Base-by-base conservation (phyloP, 2,113 vertebrate species). In the Jaculus jaculus region DNA sequence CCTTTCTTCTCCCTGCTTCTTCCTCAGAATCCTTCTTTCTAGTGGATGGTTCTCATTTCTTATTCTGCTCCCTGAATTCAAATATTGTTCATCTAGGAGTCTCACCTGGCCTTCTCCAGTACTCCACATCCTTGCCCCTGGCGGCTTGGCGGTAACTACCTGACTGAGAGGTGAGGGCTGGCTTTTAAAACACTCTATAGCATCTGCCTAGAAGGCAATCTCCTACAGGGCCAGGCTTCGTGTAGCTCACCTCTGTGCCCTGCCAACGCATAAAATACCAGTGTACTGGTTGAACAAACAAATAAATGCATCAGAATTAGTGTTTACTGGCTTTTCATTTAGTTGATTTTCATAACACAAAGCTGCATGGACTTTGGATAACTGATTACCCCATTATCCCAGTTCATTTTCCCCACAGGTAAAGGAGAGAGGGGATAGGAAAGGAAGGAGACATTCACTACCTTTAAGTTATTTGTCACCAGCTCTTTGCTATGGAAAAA, bases 401-500 rank as follows among this genome's bases (percentile, higher is more conserved):
- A 84, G 78, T 65, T 95, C 68, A 91, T 4, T 71, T 34, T 28
- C 71, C n/a, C 77, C 60, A 81, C 73, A 74, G 58, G 51, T 11
- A n/a, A 94, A 79, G 51, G 47, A 60, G 23, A 23, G 28, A 30
- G 51, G 58, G 37, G 3, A 9, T 71, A 7, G 5, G 20, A 10
- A 24, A 6, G 9, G 83, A 58, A 21, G 28, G 32, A 7, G 15
- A 28, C 21, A 17, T 7, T 20, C 4, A 3, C 23, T 61, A 73
- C 51, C 34, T 74, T 39, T 16, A 87, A 91, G 72, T 51, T 24
- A 85, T 91, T 84, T 28, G 7, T 92, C 95, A 87, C 84, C 74
- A 94, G 84, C 65, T 91, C 95, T 91, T 83, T 69, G 91, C 84
- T 81, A 79, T n/a, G 42, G 74, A 73, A 47, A 91, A 95, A 87